Percentiles rank a stretch among this genome's conserved stretches.
Conservation (phyloP, 2,113 vertebrate species). For the Alaudala cheleensis region DNA sequence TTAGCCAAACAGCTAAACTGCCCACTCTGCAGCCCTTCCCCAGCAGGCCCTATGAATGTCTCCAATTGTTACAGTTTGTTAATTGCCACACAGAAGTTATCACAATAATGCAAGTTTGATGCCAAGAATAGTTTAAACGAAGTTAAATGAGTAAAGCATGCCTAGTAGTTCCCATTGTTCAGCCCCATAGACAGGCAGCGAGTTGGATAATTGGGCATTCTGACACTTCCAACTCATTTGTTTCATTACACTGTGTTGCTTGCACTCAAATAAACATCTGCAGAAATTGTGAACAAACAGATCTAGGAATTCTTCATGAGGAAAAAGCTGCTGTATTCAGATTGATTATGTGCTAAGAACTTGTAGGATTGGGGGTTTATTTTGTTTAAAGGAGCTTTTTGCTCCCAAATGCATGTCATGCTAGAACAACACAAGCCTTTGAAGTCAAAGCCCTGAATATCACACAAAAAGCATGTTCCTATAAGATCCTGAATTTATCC, state of each 20-base stretch:
- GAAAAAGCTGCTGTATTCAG: neutral
- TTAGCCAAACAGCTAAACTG: neutral
- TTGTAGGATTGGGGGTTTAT: neutral
- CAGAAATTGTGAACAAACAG: constrained; percentile 26
- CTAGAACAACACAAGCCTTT: neutral
- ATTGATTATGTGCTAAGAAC: neutral
- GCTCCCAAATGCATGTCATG: accelerated
- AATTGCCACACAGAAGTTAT: constrained; percentile 73
- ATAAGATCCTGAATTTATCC: neutral
- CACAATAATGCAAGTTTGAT: constrained; percentile 67
- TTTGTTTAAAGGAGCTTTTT: neutral
- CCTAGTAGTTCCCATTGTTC: constrained; percentile 70
- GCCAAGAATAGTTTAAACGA: constrained; percentile 74
- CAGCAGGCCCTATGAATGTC: neutral
- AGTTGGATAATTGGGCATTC: constrained; percentile 77
- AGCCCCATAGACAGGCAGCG: constrained; percentile 65
- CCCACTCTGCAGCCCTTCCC: neutral
- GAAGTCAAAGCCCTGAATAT: neutral
- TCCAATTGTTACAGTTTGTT: constrained; percentile 66
- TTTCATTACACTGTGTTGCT: constrained; percentile 63
- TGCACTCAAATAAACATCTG: constrained; percentile 72
- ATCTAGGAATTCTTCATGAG: constrained; percentile 33
- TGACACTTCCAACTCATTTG: constrained; percentile 77
- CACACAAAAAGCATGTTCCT: neutral
- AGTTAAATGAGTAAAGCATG: constrained; percentile 73